A percentile compares a stretch with the other conserved stretches of the same genome.
Evolutionary conservation across 1,140 invertebrate species (phyloP).

Genomic region (Heterodera carotae): DNA sequence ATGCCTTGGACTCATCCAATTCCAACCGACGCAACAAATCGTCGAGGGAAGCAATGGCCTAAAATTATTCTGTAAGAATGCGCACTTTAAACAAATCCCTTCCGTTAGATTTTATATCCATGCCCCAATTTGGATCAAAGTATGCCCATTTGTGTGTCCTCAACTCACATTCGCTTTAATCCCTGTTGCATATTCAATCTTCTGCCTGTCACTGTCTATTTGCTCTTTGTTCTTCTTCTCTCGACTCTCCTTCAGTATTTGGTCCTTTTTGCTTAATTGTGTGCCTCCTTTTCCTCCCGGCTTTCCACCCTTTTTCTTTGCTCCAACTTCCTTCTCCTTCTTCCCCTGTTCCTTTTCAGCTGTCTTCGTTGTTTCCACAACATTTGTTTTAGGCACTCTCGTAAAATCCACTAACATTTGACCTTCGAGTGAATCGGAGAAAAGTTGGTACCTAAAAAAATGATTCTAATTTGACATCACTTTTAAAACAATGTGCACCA

Average conservation of each 20-base stretch:
- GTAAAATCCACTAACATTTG: conserved; percentile 63
- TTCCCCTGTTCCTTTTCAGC: conserved; percentile 10
- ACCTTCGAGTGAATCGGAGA: conserved; percentile 63
- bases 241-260: conserved; percentile 58
- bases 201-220: conserved; percentile 57
- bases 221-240: conserved; percentile 55
- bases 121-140: too few species aligned
- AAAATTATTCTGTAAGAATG: conserved; percentile 24
- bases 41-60: conserved; percentile 54
- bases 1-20: conserved; percentile 60
- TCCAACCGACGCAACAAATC: conserved; percentile 57
- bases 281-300: conserved; percentile 32
- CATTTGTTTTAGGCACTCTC: conserved; percentile 51
- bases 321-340: conserved; percentile 25
- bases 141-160: too few species aligned
- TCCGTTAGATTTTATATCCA: too few species aligned
- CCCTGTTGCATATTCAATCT: conserved; percentile 57
- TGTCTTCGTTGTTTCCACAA: conserved; percentile 26
- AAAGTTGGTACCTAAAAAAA: conserved; percentile 59
- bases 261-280: conserved; percentile 58
- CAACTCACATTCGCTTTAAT: conserved; percentile 54
- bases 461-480: conserved; percentile 29
- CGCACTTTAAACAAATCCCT: conserved; percentile 7
- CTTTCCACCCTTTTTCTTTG: conserved; percentile 24
- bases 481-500: conserved; percentile 38